Base-by-base conservation (phyloP, 2,113 vertebrate species). In the Pyxicephalus adspersus region DNA sequence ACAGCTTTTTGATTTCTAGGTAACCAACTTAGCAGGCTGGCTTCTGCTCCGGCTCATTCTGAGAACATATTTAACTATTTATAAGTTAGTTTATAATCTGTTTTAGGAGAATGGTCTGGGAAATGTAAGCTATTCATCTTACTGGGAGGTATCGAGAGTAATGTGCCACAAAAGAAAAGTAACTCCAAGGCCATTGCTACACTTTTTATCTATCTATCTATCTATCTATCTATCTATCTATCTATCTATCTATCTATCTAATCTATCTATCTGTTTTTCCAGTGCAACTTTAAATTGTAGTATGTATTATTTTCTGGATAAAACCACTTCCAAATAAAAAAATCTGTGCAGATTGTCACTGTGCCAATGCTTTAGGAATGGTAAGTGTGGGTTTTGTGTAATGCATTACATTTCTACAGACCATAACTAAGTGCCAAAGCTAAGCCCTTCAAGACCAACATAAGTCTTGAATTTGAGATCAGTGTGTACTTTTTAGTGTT, bases 301-400 rank as follows among this genome's bases (percentile, higher is more conserved):
- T 20, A 60, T 29, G 23, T 17, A 22, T 61, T 61, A 61, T 25
- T 61, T 61, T 61, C 26, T 73, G 29, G 20, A 1, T 2, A 23
- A 28, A 34, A 23, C 58, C 23, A 57, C n/a, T 31, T n/a, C 25
- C 11, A 23, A 9, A 52, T n/a, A 28, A 34, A 81, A 7, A 4
- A 31, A 45, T 66, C 85, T 78, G 51, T 29, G 6, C 34, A 22
- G 84, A 73, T 2, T 64, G 29, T 7, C 70, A 0, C 85, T 77
- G 18, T 74, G 38, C 28, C 58, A 80, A 26, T 0, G 64, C 65
- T 19, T 58, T 50, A 31, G 65, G 58, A 84, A 83, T 65, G 80
- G 6, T 50, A 45, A 83, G 9, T 8, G 2, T 57, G 67, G 6
- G n/a, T 61, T 88, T 85, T 81, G 61, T 84, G 81, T 85, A 80